Conservation (phyloP, 2,113 vertebrate genomes). For the Archocentrus centrarchus region DNA sequence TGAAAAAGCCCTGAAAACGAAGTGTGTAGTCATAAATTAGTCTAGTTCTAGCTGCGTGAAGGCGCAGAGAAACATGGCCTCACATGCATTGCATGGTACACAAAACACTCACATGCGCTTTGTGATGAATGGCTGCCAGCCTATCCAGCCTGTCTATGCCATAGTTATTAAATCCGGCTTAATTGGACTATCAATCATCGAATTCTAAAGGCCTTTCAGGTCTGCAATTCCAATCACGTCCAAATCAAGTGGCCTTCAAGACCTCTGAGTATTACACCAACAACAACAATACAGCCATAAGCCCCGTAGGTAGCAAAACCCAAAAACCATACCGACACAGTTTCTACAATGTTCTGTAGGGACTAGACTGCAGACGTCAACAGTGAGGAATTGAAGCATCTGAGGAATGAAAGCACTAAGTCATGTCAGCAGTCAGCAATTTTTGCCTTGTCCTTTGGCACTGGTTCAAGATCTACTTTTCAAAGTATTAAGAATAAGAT, state of each 20-base stretch:
- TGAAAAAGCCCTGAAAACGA: conserved; percentile 40
- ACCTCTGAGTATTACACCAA: conserved; percentile 44
- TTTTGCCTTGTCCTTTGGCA: conserved; percentile 38
- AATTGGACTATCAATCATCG: conserved; percentile 80
- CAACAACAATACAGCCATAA: conserved; percentile 27
- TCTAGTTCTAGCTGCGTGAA: conserved; percentile 40
- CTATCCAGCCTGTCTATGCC: conserved; percentile 67
- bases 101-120: conserved; percentile 45
- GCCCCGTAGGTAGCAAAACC: conserved; percentile 11
- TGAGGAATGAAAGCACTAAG: conserved; percentile 22
- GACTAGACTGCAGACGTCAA: conserved; percentile 22
- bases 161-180: conserved; percentile 79
- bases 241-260: conserved; percentile 58
- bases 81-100: conserved; percentile 36
- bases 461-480: conserved; percentile 39
- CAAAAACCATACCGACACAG: conserved; percentile 9
- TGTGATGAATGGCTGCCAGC: conserved; percentile 76
- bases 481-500: conserved; percentile 14
- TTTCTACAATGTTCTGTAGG: conserved; percentile 10
- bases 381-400: conserved; percentile 19
- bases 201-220: conserved; percentile 54
- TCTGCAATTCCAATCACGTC: conserved; percentile 67
- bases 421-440: conserved; percentile 42
- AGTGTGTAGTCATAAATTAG: conserved; percentile 59
- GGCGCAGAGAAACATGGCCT: conserved; percentile 36